phyloP scores from a whole-genome alignment of 2,888 invertebrate genomes.

The Capitulum mitella region DNA sequence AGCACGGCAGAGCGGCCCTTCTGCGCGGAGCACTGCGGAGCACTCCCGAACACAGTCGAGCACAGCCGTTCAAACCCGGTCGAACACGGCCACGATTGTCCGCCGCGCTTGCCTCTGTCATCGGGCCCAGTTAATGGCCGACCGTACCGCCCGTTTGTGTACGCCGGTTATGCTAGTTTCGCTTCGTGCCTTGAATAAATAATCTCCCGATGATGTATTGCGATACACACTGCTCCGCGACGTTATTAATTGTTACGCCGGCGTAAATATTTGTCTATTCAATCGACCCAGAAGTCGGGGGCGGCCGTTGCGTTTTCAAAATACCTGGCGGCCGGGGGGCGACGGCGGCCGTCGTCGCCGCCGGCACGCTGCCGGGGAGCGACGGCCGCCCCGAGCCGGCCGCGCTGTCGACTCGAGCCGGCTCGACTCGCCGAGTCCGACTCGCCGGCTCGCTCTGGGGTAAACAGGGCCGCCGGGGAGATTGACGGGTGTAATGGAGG shows the following conservation, averaged over 20 bases:
- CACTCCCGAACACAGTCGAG: too few species aligned
- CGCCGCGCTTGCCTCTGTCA: not conserved
- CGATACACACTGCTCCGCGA: conserved; percentile 11
- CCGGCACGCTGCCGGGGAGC: too few species aligned
- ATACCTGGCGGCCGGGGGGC: not conserved
- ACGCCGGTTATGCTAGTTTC: conserved; percentile 7
- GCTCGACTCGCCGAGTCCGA: not conserved
- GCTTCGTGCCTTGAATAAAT: conserved; percentile 4
- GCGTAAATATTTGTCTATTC: conserved; percentile 22
- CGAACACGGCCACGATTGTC: too few species aligned
- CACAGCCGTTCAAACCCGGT: too few species aligned
- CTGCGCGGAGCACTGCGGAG: too few species aligned
- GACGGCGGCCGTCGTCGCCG: too few species aligned
- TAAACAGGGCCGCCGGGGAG: not conserved
- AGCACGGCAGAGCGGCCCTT: too few species aligned
- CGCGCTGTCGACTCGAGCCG: too few species aligned
- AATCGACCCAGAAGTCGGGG: conserved; percentile 1
- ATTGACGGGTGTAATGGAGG: not conserved
- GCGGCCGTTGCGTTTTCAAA: conserved; percentile 9
- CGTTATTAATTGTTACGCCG: conserved; percentile 7
- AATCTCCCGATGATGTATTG: conserved; percentile 18
- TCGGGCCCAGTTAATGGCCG: not conserved
- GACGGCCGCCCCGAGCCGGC: not conserved
- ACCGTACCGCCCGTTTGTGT: not conserved
- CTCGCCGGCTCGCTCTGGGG: not conserved